phyloP scores from a whole-genome alignment of 2,113 vertebrate species.

The Bos taurus region ARS-UCD2.0 NC_037343.1:4882501-4883000 shows the following conservation, averaged over 20 bases:
- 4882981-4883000: slow-evolving; percentile 8
- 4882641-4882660: no score
- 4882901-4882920: neutral
- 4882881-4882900: neutral
- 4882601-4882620: slow-evolving; percentile 93
- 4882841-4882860: no score
- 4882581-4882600: slow-evolving; percentile 93
- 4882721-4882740: no score
- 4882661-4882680: no score
- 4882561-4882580: slow-evolving; percentile 95
- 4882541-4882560: slow-evolving; percentile 97
- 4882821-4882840: neutral
- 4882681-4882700: no score
- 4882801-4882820: neutral
- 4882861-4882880: neutral
- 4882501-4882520: neutral
- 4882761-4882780: no score
- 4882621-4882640: slow-evolving; percentile 75
- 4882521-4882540: neutral
- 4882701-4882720: no score
- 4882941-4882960: slow-evolving; percentile 24
- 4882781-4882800: neutral
- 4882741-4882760: no score
- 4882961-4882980: slow-evolving; percentile 31
- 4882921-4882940: neutral